These are phyloP conservation scores for Poecilia gillii DNA, from an alignment of 2,797 vertebrate species.

Conservation along the genomic window DNA sequence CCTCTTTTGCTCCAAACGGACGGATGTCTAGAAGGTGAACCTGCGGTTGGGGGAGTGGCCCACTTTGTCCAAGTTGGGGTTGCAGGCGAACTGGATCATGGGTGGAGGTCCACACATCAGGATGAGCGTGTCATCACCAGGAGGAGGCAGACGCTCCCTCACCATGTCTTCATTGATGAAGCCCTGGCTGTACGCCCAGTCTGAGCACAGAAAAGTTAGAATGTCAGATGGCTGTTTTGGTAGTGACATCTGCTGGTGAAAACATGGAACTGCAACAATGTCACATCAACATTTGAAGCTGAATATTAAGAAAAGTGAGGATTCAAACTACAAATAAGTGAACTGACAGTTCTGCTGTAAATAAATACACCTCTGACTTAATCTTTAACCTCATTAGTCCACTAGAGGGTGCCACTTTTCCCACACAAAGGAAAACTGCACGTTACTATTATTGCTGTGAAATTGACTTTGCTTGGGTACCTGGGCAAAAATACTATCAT, in stretches of 20 bases:
- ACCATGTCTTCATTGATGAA: conserved; percentile 95
- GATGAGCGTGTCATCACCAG: conserved; percentile 85
- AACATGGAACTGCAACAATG: neutral
- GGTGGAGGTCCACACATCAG: conserved; percentile 97
- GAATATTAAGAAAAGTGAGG: neutral
- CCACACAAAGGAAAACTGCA: neutral
- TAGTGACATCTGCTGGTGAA: neutral
- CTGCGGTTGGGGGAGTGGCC: conserved; percentile 82
- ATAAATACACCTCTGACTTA: no score
- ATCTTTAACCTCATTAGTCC: neutral
- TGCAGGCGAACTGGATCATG: conserved; percentile 97
- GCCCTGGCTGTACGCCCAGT: conserved; percentile 93
- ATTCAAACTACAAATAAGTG: neutral
- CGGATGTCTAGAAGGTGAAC: conserved; percentile 81
- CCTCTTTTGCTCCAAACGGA: neutral
- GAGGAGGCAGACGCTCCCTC: conserved; percentile 85
- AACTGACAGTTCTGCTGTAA: no score
- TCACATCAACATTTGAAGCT: neutral
- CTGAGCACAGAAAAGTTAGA: conserved; percentile 63
- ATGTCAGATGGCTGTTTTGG: neutral
- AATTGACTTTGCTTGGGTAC: no score
- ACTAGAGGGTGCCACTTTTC: neutral
- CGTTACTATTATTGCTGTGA: no score
- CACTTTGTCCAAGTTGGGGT: conserved; percentile 93
- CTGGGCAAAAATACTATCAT: no score